A percentile compares a stretch with the other conserved stretches of the same genome.
These are phyloP conservation scores for Pogonomyrmex barbatus DNA, from an alignment of 1,140 invertebrate species.

Conservation along the genomic window DNA sequence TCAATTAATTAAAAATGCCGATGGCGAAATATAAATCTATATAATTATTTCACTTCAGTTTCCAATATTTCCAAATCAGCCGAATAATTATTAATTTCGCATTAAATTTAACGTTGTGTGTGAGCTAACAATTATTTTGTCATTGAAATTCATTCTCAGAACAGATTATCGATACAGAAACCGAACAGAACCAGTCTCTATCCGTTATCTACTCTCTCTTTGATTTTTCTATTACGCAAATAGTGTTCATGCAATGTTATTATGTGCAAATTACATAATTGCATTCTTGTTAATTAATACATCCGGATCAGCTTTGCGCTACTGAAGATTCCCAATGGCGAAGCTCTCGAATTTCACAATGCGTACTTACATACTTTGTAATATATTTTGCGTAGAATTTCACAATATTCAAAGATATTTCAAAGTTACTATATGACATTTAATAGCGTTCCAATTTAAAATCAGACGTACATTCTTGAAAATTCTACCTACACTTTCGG, in stretches of 20 bases:
- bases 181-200: neutral
- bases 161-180: neutral
- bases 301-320: conserved; percentile 44
- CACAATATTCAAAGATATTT: neutral
- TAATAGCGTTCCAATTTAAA: neutral
- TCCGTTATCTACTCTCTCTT: neutral
- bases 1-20: neutral
- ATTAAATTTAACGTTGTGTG: neutral
- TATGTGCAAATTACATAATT: conserved; percentile 30
- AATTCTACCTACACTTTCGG: too few species aligned
- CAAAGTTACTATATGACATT: neutral
- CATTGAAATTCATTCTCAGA: neutral
- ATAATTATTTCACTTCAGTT: neutral
- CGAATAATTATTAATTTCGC: conserved; percentile 1
- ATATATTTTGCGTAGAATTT: neutral
- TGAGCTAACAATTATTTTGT: neutral
- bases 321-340: conserved; percentile 37
- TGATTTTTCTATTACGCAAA: conserved; percentile 22
- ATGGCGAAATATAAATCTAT: neutral
- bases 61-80: neutral
- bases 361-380: neutral
- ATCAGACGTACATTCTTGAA: too few species aligned
- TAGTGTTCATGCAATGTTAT: neutral
- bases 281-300: conserved; percentile 50
- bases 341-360: conserved; percentile 51